Conservation (phyloP, 2,797 vertebrate genomes). For the Euthynnus affinis region DNA sequence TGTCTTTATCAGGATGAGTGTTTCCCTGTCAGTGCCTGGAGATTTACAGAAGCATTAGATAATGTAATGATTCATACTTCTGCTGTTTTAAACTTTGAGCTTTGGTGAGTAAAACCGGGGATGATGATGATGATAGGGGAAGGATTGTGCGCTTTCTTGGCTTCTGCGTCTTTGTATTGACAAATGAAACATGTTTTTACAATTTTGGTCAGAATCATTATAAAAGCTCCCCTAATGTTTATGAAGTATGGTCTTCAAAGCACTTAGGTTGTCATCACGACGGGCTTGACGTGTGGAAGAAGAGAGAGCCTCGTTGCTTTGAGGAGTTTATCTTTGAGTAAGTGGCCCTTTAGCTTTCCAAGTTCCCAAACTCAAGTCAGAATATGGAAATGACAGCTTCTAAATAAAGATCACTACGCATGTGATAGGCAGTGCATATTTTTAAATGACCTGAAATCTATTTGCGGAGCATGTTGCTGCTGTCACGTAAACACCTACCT, state of each 20-base stretch:
- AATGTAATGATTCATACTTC: conserved; percentile 23
- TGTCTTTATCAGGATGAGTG: conserved; percentile 7
- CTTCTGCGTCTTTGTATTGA: conserved; percentile 18
- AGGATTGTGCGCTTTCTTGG: neutral
- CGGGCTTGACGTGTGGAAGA: conserved; percentile 42
- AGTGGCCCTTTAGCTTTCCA: conserved; percentile 5
- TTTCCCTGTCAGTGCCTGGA: conserved; percentile 17
- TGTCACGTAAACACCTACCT: conserved; percentile 20
- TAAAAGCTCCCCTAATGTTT: neutral
- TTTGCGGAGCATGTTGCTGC: conserved; percentile 23
- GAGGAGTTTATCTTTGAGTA: conserved; percentile 28
- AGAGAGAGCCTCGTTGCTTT: conserved; percentile 16
- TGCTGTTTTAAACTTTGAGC: conserved; percentile 3
- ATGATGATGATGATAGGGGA: neutral
- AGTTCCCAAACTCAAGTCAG: conserved; percentile 21
- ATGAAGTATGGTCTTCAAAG: conserved; percentile 43
- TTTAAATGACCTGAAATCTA: conserved; percentile 64
- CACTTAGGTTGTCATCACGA: conserved; percentile 17
- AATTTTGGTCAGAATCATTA: conserved; percentile 25
- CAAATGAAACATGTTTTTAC: conserved; percentile 10
- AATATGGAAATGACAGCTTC: conserved; percentile 52
- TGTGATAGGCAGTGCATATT: conserved; percentile 47
- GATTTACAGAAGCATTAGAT: conserved; percentile 39
- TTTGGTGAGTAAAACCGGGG: conserved; percentile 3
- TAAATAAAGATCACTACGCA: conserved; percentile 57